Conservation (phyloP, 2,797 vertebrate genomes). For the Alcedo quadribrachys region DNA sequence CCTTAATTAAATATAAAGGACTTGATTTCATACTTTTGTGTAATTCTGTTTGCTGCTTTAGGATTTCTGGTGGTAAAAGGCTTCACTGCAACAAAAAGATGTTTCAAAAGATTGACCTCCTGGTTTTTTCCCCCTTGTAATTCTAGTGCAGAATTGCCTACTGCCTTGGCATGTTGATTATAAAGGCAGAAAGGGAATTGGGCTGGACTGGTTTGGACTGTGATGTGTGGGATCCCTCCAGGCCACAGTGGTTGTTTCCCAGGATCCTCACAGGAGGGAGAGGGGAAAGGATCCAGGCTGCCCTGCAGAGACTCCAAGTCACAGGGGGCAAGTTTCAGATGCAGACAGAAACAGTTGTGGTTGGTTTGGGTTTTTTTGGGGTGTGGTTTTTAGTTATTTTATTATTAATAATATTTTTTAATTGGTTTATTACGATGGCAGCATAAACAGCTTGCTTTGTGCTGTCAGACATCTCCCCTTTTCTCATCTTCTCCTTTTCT, state of each 20-base stretch:
- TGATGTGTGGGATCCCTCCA: not conserved
- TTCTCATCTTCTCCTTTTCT: not conserved
- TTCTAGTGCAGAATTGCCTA: not conserved
- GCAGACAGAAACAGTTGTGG: not conserved
- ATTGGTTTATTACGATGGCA: not conserved
- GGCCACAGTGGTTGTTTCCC: not conserved
- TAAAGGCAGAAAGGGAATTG: not conserved
- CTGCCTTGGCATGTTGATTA: not conserved
- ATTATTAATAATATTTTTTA: too few relatives aligned
- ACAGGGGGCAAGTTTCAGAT: not conserved
- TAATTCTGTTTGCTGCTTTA: not conserved
- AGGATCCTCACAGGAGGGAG: constrained; percentile 20
- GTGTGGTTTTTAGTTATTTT: too few relatives aligned
- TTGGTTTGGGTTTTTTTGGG: too few relatives aligned
- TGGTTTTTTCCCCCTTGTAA: not conserved
- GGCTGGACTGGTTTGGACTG: not conserved
- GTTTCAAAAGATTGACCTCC: not conserved
- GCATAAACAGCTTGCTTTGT: not conserved
- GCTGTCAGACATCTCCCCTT: not conserved
- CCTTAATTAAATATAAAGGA: not conserved
- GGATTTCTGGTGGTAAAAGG: not conserved
- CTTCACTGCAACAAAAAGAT: not conserved
- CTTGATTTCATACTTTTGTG: not conserved
- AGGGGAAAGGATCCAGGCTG: not conserved
- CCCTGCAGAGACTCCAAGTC: not conserved